Base-by-base conservation (phyloP, 2,113 vertebrate genomes). In the Zootoca vivipara region DNA sequence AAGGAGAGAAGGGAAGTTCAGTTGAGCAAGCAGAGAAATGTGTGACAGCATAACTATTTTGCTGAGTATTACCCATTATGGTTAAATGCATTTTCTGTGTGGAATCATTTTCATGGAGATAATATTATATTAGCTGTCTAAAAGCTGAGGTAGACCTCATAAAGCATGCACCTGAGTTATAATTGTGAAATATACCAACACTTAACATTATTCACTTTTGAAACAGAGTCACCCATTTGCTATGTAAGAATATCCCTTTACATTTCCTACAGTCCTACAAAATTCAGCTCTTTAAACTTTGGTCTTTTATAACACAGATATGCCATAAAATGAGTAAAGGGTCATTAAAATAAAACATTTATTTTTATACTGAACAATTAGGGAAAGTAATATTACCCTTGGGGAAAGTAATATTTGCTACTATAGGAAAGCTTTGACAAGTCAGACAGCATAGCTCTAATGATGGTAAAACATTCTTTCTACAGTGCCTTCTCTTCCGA, bases 281-380 rank as follows among this genome's bases (percentile, higher is more conserved):
- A n/a, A 74, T 8, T 58, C 7, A 87, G 35, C 1, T 52, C 6
- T 75, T 85, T 35, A 16, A 75, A 38, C 75, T 69, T 8, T 64
- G 13, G 30, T 5, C 35, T 4, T 73, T 2, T 80, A 38, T 24
- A 81, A 92, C 30, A 65, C 1, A 72, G 46, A 22, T 20, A 77
- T 22, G 26, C 1, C 80, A 77, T 8, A 46, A 88, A 88, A 80
- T 30, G 20, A 84, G 18, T 1, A 88, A 86, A 40, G 24, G 2
- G n/a, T 83, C n/a, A 78, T 35, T 64, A 77, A 80, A 88, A 83
- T 78, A 86, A 82, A 79, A 79, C 33, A 72, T 20, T 67, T 8
- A 26, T 82, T 83, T 87, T 77, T 18, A 72, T 40, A 24, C 10
- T 26, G 22, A 77, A 78, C 30, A 79, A 18, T 28, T 65, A 33